Evolutionary conservation across 2,888 invertebrate species (phyloP), one percentile per base, ranked within the genome.

Genomic region (Amorpha juglandis): DNA sequence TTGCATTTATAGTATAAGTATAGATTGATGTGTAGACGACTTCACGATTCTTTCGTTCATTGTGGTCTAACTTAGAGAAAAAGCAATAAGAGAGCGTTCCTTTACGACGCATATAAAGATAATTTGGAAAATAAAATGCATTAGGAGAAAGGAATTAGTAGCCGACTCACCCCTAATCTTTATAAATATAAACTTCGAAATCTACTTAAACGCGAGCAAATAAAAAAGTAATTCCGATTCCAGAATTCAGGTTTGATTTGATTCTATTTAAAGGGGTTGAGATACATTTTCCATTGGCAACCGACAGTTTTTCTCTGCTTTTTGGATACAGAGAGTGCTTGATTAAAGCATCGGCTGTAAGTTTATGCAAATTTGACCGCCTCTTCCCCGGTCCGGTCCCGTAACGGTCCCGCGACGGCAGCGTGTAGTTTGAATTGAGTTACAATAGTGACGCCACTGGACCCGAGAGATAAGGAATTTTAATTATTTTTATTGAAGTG

Each of bases 301-400:
- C 11, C 19, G 0, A 38, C 19, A 12, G 0, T 58, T 19, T 12
- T 58, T 19, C 12, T 58, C 6, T 19, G 12, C 19, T n/a, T 35
- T 19, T 11, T 6, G 38, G 6, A 11, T 58, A 9, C 16, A 42
- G 19, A 58, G 58, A 58, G 42, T 58, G 19, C 11, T 11, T 42
- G 42, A 58, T 58, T 58, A 58, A 58, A 58, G 19, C 58, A 58
- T 42, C 16, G 19, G 19, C 42, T 42, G 52, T 52, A 58, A 58
- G 38, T 55, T 55, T 35, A 55, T 55, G 33, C 6, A 58, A 38
- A 55, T 16, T 1, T 16, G 16, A n/a, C 16, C 6, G 4, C 27
- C 19, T 27, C 33, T 12, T 4, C 35, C n/a, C 33, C 53, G 0
- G 58, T 19, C 38, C 16, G 19, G 9, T 16, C 19, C 50, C 42